These are phyloP conservation scores for Chymomyza fuscimana DNA, from an alignment of 2,888 invertebrate species.

Conservation along the genomic window DNA sequence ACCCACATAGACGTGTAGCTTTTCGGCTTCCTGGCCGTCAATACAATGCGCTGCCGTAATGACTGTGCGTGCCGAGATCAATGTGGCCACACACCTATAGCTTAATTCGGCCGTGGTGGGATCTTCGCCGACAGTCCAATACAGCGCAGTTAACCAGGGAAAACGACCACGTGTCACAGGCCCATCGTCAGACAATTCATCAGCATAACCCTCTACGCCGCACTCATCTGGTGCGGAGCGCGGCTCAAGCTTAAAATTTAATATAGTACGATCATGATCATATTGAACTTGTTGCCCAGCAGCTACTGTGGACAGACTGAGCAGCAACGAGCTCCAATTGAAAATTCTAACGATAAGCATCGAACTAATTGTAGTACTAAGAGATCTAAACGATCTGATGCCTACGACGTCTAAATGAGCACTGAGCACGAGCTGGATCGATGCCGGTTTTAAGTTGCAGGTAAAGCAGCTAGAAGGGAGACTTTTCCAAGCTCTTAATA, in stretches of 20 bases:
- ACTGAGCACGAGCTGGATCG: not conserved
- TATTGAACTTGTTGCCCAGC: constrained; percentile 39
- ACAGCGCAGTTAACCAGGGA: constrained; percentile 85
- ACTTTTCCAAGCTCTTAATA: not conserved
- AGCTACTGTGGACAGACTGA: constrained; percentile 32
- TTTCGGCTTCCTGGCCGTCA: constrained; percentile 23
- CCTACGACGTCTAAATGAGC: not conserved
- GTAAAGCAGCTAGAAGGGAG: not conserved
- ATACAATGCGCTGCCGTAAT: constrained; percentile 79
- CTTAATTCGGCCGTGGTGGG: constrained; percentile 69
- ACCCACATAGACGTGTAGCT: constrained; percentile 74
- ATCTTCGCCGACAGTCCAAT: constrained; percentile 34
- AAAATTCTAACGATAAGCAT: not conserved
- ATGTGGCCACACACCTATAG: constrained; percentile 63
- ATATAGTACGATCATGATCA: constrained; percentile 28
- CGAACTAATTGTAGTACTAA: not conserved
- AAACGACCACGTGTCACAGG: constrained; percentile 80
- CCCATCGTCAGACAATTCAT: constrained; percentile 56
- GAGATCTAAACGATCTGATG: not conserved
- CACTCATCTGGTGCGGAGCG: constrained; percentile 40
- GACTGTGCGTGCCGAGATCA: constrained; percentile 62
- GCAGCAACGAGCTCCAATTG: constrained; percentile 14
- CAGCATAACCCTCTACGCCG: constrained; percentile 58
- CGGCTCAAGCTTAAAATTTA: not conserved
- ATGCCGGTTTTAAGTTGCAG: not conserved